Base-by-base conservation (phyloP, 2,888 invertebrate species). In the Tenthredo mesomela region DNA sequence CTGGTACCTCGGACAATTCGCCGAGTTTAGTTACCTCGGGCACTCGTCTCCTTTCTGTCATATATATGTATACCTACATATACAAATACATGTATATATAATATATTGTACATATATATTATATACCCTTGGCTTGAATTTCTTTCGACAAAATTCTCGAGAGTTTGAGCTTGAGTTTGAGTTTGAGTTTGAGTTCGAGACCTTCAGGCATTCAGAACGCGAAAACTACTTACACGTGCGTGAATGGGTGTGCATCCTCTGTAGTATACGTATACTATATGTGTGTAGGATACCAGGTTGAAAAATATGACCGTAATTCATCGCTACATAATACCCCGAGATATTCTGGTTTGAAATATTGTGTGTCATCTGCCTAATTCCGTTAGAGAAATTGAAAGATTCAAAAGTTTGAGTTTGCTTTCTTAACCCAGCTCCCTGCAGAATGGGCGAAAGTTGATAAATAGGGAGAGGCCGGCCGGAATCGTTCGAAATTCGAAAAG, bases 401-500 rank as follows among this genome's bases (percentile, higher is more conserved):
- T 80, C 80, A 80, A 61, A 65, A 80, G 80, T 80, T 80, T 33
- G 33, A 80, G 43, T 33, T 33, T 29, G 43, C 67, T 33, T 29
- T 67, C 33, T n/a, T 33, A 67, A 37, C 80, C 61, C 37, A 9
- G n/a, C 54, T 29, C 33, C 33, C 9, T 43, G 7, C 7, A 5
- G 50, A 77, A 77, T 77, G 65, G 65, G 40, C 15, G 58, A 80
- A 80, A 80, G 37, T 80, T 80, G 80, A 80, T 80, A 65, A 80
- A 80, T 80, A 80, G 80, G 37, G 40, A 61, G 61, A 61, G 50
- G 9, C 40, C 61, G 15, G 43, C 2, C 47, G 61, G 40, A 80
- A 80, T 80, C 80, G 80, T 65, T 65, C 61, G 80, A 65, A 80
- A 80, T 80, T 80, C 65, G 25, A 58, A 80, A 80, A 80, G 47